Conservation (phyloP, 2,113 vertebrate genomes). For the Asarcornis scutulata region DNA sequence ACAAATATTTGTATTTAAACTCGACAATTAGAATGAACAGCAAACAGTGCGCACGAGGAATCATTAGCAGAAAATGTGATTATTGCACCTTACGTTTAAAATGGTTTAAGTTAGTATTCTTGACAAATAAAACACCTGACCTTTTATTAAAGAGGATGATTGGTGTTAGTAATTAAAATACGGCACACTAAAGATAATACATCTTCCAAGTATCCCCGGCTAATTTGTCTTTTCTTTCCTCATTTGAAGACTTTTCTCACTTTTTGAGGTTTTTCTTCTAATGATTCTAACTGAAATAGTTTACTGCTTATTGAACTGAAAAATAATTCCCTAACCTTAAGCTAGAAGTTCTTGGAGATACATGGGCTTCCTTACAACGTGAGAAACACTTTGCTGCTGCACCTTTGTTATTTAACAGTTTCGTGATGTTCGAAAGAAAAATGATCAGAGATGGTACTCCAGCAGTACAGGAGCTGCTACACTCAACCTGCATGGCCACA, state of each 20-base stretch:
- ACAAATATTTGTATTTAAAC: conserved; percentile 28
- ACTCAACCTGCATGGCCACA: background rate
- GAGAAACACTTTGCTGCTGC: background rate
- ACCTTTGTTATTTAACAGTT: background rate
- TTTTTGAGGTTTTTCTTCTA: background rate
- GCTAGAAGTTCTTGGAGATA: background rate
- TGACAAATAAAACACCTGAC: conserved; percentile 46
- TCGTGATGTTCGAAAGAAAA: background rate
- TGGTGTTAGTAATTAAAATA: conserved; percentile 59
- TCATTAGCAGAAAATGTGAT: conserved; percentile 37
- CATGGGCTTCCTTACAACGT: background rate
- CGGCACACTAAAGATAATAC: background rate
- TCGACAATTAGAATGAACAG: conserved; percentile 5
- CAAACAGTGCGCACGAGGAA: conserved; percentile 28
- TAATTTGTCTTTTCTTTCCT: conserved; percentile 3
- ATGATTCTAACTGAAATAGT: background rate
- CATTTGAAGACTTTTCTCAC: background rate
- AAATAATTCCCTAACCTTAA: background rate
- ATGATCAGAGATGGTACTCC: background rate
- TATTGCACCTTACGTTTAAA: conserved; percentile 26
- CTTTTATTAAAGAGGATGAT: conserved; percentile 52
- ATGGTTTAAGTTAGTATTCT: background rate
- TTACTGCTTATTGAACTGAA: background rate
- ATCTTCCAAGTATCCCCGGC: background rate
- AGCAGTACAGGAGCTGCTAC: background rate